Evolutionary conservation across 2,113 vertebrate species (phyloP).

Genomic region (Sula dactylatra): DNA sequence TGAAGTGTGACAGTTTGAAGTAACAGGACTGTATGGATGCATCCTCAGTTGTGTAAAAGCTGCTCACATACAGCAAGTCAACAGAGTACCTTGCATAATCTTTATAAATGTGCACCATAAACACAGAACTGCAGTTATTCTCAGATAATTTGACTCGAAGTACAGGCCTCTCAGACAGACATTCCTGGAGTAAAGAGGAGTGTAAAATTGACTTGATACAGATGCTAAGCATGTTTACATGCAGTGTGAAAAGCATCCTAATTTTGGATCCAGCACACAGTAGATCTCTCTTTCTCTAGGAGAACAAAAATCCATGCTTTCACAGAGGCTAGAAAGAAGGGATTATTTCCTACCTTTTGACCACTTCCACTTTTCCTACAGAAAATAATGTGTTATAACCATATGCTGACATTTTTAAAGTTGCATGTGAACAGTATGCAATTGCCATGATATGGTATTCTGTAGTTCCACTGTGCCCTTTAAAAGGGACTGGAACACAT

Average conservation of each 20-base stretch:
- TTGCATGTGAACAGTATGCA: neutral
- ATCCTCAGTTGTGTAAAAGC: neutral
- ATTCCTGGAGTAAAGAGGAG: neutral
- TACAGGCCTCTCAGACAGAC: neutral
- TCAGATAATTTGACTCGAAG: neutral
- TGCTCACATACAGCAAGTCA: neutral
- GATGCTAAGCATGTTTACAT: neutral
- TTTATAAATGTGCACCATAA: neutral
- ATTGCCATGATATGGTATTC: neutral
- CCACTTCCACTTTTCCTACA: neutral
- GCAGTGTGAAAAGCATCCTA: neutral
- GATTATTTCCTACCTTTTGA: neutral
- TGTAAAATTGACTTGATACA: neutral
- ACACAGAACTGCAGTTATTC: neutral
- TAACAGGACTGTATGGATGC: neutral
- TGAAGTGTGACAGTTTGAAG: neutral
- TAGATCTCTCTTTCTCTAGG: neutral
- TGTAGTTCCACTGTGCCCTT: neutral
- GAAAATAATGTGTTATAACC: neutral
- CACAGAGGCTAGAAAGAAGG: neutral
- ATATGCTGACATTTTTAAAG: neutral
- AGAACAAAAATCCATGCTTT: neutral
- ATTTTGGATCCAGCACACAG: neutral
- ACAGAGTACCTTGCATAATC: neutral
- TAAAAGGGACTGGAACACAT: neutral